Conservation (phyloP, 1,140 invertebrate species). For the Chionoecetes opilio region DNA sequence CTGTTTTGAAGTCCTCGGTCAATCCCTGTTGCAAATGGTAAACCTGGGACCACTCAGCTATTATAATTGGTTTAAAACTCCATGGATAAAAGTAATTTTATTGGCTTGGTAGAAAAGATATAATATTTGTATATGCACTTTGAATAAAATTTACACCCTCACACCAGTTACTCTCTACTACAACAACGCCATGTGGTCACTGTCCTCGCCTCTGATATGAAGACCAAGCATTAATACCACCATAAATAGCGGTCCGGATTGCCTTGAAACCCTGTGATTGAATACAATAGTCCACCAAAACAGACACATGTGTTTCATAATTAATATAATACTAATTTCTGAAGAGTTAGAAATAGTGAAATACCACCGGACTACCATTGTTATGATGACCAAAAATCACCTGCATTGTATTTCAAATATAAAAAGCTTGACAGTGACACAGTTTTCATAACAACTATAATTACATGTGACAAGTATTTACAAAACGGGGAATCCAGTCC, state of each 20-base stretch:
- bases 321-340: background rate
- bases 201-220: background rate
- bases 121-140: conserved; percentile 7
- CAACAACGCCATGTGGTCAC: background rate
- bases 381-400: background rate
- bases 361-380: background rate
- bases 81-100: background rate
- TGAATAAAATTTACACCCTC: conserved; percentile 10
- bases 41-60: too few species aligned
- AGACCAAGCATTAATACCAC: background rate
- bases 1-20: too few species aligned
- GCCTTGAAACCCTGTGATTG: background rate
- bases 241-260: background rate
- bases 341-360: too few species aligned
- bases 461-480: conserved; percentile 13
- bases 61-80: too few species aligned
- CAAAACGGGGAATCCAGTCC: background rate
- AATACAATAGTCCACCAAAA: too few species aligned
- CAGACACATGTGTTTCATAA: background rate
- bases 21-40: too few species aligned
- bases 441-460: background rate
- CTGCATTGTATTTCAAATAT: too few species aligned
- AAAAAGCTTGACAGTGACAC: background rate
- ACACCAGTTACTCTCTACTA: background rate
- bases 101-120: conserved; percentile 10